phyloP scores from a whole-genome alignment of 2,113 vertebrate genomes.

The Herpetotheres cachinnans region DNA sequence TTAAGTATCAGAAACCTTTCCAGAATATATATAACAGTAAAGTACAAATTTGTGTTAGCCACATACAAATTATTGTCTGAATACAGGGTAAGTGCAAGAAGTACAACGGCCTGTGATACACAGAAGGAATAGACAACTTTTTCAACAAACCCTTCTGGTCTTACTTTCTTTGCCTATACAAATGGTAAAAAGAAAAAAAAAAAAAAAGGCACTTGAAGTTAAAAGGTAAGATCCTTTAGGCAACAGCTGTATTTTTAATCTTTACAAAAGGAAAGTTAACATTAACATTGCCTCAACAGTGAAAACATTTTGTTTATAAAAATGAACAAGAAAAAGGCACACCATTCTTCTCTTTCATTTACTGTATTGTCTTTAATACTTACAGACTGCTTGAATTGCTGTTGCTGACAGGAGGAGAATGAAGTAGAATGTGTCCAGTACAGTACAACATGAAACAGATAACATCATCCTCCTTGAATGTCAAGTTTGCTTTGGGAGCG shows the following conservation, averaged over 20 bases:
- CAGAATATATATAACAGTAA: neutral
- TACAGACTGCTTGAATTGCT: neutral
- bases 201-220: neutral
- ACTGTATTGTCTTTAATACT: neutral
- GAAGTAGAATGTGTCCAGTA: neutral
- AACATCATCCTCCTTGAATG: constrained; percentile 32
- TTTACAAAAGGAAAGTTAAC: neutral
- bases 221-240: neutral
- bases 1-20: neutral
- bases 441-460: constrained; percentile 38
- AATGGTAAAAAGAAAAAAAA: neutral
- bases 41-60: neutral
- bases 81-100: neutral
- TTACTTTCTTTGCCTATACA: neutral
- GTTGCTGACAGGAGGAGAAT: constrained; percentile 3
- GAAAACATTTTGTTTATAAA: neutral
- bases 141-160: neutral
- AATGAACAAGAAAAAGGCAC: neutral
- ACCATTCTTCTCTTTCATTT: neutral
- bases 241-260: neutral
- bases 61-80: neutral
- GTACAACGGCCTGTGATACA: neutral
- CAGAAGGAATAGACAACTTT: neutral
- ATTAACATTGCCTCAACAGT: neutral
- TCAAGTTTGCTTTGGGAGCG: constrained; percentile 19